Conservation (phyloP, 2,113 vertebrate genomes). For the Mirza zaza region DNA sequence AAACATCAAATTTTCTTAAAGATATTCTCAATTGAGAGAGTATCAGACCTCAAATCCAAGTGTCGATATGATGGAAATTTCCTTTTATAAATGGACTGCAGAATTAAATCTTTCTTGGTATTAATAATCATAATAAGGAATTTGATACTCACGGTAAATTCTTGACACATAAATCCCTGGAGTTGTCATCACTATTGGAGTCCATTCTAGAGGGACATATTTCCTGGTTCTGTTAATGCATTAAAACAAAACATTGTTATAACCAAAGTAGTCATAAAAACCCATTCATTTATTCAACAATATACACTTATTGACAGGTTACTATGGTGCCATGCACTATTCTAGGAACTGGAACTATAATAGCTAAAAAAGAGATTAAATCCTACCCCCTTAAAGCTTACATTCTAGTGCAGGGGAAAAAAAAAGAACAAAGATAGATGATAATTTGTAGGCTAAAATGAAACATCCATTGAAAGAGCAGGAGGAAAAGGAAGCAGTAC, state of each 20-base stretch:
- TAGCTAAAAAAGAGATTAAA: neutral
- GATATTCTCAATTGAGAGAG: constrained; percentile 16
- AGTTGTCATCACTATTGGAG: neutral
- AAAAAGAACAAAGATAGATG: neutral
- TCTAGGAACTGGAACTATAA: neutral
- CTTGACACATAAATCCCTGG: neutral
- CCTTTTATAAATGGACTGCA: constrained; percentile 11
- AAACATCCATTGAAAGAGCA: neutral
- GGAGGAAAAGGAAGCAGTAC: neutral
- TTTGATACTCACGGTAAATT: constrained; percentile 77
- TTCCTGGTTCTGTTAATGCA: constrained; percentile 75
- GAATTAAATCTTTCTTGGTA: neutral
- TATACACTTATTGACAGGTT: neutral
- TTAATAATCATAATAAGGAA: constrained; percentile 30
- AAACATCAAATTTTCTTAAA: neutral
- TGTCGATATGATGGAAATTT: neutral
- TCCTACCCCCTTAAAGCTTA: neutral
- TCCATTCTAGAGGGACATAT: constrained; percentile 44
- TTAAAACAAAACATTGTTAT: constrained; percentile 55
- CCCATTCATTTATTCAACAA: constrained; percentile 5
- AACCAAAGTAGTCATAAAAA: neutral
- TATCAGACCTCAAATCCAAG: neutral
- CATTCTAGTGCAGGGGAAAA: neutral
- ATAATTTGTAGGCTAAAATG: neutral
- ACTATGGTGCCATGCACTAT: neutral